phyloP scores from a whole-genome alignment of 2,797 vertebrate genomes.

The Lerista edwardsae region DNA sequence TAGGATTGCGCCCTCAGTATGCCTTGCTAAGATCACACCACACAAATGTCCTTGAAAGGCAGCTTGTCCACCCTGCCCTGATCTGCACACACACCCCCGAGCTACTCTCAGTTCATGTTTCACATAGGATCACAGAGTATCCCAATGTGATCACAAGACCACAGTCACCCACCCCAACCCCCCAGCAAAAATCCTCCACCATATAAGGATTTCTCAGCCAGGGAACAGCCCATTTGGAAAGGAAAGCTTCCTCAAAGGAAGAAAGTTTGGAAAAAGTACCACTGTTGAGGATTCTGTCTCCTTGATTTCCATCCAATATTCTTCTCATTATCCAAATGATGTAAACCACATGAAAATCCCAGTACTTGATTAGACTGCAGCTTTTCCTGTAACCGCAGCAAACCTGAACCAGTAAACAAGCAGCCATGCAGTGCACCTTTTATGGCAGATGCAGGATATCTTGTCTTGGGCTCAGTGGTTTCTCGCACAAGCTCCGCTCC shows the following conservation, averaged over 20 bases:
- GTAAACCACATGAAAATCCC: slow-evolving; percentile 16
- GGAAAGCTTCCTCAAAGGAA: background rate
- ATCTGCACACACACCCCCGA: no score
- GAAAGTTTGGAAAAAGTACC: background rate
- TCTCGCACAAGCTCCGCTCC: slow-evolving; percentile 41
- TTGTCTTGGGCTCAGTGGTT: background rate
- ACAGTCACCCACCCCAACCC: no score
- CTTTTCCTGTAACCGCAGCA: slow-evolving; percentile 24
- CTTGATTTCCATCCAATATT: background rate
- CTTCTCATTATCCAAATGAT: slow-evolving; percentile 14
- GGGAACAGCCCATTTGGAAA: background rate
- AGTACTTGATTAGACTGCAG: slow-evolving; percentile 31
- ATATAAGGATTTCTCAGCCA: background rate
- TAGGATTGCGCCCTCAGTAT: no score
- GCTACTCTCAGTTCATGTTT: no score
- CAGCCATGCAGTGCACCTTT: slow-evolving; percentile 22
- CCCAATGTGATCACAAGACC: no score
- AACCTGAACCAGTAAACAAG: slow-evolving; percentile 33
- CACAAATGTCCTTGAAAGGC: no score
- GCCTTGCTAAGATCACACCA: no score
- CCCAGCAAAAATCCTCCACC: no score
- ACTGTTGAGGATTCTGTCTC: background rate
- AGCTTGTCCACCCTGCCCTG: no score
- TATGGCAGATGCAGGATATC: background rate
- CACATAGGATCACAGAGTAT: no score